phyloP scores from a whole-genome alignment of 2,888 invertebrate species.

The Cosmia trapezina region DNA sequence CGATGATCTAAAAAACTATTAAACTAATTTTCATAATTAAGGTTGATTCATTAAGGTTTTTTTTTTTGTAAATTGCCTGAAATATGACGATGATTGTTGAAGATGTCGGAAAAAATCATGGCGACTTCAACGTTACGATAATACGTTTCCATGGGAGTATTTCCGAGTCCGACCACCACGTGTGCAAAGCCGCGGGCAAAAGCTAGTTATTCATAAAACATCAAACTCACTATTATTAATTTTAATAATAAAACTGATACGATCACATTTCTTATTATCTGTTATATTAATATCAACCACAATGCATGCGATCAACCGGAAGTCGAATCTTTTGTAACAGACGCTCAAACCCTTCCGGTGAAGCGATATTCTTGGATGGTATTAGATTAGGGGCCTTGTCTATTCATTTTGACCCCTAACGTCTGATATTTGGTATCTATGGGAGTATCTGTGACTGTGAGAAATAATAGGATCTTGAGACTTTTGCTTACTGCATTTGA shows the following conservation, averaged over 20 bases:
- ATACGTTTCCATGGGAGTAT: too few relatives aligned
- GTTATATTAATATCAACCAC: constrained; percentile 86
- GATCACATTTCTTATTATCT: constrained; percentile 85
- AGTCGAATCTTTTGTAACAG: constrained; percentile 85
- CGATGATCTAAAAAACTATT: too few relatives aligned
- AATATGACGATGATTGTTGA: too few relatives aligned
- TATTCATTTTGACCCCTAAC: constrained; percentile 79
- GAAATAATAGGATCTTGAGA: constrained; percentile 57
- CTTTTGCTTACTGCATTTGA: constrained; percentile 4
- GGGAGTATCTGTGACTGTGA: constrained; percentile 36
- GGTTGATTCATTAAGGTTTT: too few relatives aligned
- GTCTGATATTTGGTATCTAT: constrained; percentile 58
- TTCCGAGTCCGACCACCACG: too few relatives aligned
- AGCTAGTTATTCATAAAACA: constrained; percentile 45
- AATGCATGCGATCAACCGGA: constrained; percentile 86
- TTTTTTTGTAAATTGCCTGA: too few relatives aligned
- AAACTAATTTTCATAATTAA: too few relatives aligned
- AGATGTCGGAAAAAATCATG: too few relatives aligned
- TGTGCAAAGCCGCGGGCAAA: too few relatives aligned
- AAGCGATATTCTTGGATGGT: constrained; percentile 71
- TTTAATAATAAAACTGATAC: constrained; percentile 78
- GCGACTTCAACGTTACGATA: too few relatives aligned
- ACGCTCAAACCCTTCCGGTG: constrained; percentile 84
- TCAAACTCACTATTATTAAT: constrained; percentile 58
- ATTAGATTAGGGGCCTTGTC: constrained; percentile 72